These are phyloP conservation scores for Atopsyche davidsoni DNA, from an alignment of 1,140 invertebrate species.

Conservation along the genomic window DNA sequence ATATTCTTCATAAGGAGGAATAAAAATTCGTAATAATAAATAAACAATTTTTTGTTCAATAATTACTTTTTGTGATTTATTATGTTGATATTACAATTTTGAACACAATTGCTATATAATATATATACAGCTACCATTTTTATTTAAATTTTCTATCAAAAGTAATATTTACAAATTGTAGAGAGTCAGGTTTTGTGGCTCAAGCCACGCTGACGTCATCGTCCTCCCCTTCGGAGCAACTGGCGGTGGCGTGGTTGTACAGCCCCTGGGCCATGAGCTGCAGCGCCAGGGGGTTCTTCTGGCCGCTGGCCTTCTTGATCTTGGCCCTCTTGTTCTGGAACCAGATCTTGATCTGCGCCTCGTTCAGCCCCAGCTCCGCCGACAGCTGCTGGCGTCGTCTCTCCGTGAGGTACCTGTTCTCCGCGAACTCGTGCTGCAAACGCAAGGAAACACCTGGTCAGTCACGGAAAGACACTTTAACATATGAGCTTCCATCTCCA, in stretches of 20 bases:
- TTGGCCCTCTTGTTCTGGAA: slow-evolving; percentile 95
- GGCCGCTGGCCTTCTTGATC: slow-evolving; percentile 83
- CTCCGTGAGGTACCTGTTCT: slow-evolving; percentile 89
- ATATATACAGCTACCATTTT: too few relatives aligned
- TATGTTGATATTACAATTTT: too few relatives aligned
- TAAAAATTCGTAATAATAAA: too few relatives aligned
- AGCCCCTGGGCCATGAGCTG: slow-evolving; percentile 88
- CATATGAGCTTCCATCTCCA: too few relatives aligned
- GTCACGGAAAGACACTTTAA: too few relatives aligned
- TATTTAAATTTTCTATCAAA: too few relatives aligned
- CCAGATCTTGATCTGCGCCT: slow-evolving; percentile 95
- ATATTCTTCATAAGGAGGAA: too few relatives aligned
- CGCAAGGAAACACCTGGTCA: too few relatives aligned
- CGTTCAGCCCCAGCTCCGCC: slow-evolving; percentile 79
- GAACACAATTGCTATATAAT: too few relatives aligned
- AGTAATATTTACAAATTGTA: too few relatives aligned
- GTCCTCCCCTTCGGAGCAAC: slow-evolving; percentile 66
- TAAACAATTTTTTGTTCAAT: too few relatives aligned
- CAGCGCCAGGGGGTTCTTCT: slow-evolving; percentile 76
- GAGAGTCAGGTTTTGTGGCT: neutral
- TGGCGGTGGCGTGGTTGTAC: slow-evolving; percentile 81
- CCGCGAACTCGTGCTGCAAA: slow-evolving; percentile 70
- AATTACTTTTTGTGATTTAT: too few relatives aligned
- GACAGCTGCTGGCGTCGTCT: slow-evolving; percentile 80
- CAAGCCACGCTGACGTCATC: slow-evolving; percentile 42